Evolutionary conservation across 2,797 vertebrate species (phyloP), one percentile per base, ranked within the genome.

Genomic region (Catamblyrhynchus diadema): DNA sequence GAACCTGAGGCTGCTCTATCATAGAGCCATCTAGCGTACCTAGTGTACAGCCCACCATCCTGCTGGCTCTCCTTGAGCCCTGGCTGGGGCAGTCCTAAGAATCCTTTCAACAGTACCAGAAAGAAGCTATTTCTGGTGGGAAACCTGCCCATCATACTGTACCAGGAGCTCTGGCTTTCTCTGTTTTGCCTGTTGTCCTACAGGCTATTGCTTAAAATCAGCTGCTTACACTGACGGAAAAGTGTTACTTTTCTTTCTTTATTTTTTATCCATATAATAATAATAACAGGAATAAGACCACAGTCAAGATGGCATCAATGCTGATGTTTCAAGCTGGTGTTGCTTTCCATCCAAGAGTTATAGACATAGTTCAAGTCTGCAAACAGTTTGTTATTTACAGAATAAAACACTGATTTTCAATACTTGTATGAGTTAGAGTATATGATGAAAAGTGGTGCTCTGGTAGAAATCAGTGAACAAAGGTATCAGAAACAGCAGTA

Each of bases 381-480:
- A 57, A 64, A 50, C 17, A 35, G n/a, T 39, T 39, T 41, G 41
- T 41, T 66, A 47, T 35, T 54, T 75, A 53, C 71, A 70, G 44
- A 54, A 72, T 12, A 65, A 89, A 87, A 75, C 17, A 28, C 30
- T 35, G 15, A 18, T 88, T 83, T 88, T 88, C 77, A 79, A 45
- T 44, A 35, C 17, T 79, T 74, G 13, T 22, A 14, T 17, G 45
- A 44, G 23, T 70, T 90, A 37, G 28, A n/a, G 25, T 22, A 67
- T 47, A 30, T 35, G 72, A 81, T 71, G 50, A 78, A 37, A 88
- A 74, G n/a, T 17, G 33, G 10, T 28, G n/a, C 23, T 12, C 24
- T 50, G 25, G 42, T n/a, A 56, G 65, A 88, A 86, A 47, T 33
- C 74, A 23, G 25, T 30, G 54, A 71, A 54, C 19, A 65, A 86